phyloP scores from a whole-genome alignment of 2,113 vertebrate genomes.

The Ammodytes dubius region DNA sequence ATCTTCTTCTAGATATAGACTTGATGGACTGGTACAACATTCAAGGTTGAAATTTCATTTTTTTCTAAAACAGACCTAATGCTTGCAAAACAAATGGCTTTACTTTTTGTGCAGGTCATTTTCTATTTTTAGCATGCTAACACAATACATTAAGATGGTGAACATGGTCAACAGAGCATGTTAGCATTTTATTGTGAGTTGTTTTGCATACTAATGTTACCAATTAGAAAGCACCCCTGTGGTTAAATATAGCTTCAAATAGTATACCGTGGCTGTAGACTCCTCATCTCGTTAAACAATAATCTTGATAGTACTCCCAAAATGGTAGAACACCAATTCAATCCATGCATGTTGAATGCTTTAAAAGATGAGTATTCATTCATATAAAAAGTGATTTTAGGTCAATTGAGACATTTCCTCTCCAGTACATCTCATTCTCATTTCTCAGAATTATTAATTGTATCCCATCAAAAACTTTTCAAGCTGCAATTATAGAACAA shows the following conservation, averaged over 20 bases:
- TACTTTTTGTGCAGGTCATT: no score
- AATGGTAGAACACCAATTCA: background rate
- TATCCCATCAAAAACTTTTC: constrained; percentile 12
- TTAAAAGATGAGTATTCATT: background rate
- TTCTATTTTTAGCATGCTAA: no score
- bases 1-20: background rate
- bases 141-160: no score
- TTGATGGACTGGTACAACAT: background rate
- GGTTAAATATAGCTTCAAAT: background rate
- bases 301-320: background rate
- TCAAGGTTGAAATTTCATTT: background rate
- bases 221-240: background rate
- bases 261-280: background rate
- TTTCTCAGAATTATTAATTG: background rate
- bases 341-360: background rate
- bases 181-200: background rate
- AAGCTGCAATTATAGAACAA: constrained; percentile 24
- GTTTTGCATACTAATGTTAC: background rate
- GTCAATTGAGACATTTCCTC: background rate
- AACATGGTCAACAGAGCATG: no score
- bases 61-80: background rate
- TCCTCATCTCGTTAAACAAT: background rate
- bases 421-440: constrained; percentile 8
- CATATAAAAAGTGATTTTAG: background rate
- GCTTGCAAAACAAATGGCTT: background rate